Base-by-base conservation (phyloP, 1,140 invertebrate genomes). In the Drosophila gunungcola region DNA sequence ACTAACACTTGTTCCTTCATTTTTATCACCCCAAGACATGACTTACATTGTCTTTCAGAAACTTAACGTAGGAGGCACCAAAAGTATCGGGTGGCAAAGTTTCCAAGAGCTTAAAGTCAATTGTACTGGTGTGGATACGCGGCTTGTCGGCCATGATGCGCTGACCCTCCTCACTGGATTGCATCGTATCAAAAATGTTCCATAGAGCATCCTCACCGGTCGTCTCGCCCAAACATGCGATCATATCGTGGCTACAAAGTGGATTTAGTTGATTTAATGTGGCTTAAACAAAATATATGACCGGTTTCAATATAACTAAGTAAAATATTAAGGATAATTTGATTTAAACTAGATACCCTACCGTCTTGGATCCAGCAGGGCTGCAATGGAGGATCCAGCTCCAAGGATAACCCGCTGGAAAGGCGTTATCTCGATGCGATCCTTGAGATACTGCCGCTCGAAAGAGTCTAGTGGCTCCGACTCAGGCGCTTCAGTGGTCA, bases 191-290 rank as follows among this genome's bases (percentile, higher is more conserved):
- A 36, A 94, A 70, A 95, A 98, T 97, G 91, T 95, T 94, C 65
- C 93, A 84, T 1, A 98, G 93, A 7, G 97, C 96, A 39, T 80
- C 78, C 74, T 94, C 92, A 1, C 97, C 97, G 3, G 97, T 97
- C 0, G 97, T 96, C 93, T 99, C 98, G 4, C 97, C 98, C 57
- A 99, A 94, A 75, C 97, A 96, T 39, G 97, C 97, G 80, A 99
- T 97, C 97, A 98, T 98, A 92, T 99, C 98, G n/a, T 94, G 95
- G 54, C 96, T 94, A 6, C 4, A 27, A 3, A 39, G 2, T 2
- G n/a, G 4, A 10, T 3, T 4, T 4, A 27, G 7, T 7, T 29
- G 6, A 9, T n/a, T 29, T n/a, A 7, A 1, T 10, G 9, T 0
- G 6, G 5, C 2, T 7, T 7, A 32, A 32, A 32, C 29, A 1